Base-by-base conservation (phyloP, 2,888 invertebrate genomes). In the Synergus gifuensis region DNA sequence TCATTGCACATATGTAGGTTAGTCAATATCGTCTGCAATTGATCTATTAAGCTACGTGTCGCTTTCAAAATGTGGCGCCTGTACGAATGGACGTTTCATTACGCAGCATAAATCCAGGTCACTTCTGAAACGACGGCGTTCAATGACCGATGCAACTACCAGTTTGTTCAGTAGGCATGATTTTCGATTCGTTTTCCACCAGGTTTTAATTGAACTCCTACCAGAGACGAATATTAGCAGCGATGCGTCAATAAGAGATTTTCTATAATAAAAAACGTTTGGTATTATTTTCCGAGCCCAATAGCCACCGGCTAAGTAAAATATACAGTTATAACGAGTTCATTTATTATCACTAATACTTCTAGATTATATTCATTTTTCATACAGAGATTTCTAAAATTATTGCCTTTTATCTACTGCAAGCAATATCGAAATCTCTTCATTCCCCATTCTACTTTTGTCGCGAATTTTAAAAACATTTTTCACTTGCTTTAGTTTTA, bases 41-140 rank as follows among this genome's bases (percentile, higher is more conserved):
- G 66, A 67, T 44, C 67, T 67, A 67, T 67, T 42, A 67, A 67
- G 44, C 67, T 67, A 67, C 67, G 18, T 67, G 67, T 66, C 64
- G 42, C 42, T 66, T 66, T 66, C 40, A 66, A 66, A 66, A 66
- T 66, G 64, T 16, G n/a, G 42, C 64, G 44, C 67, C 44, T 67
- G 18, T 5, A 67, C 44, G 67, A 73, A 73, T 73, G 54, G 69
- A 54, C 69, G 54, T 73, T 73, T 73, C 69, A 73, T 73, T 73
- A 73, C 69, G 69, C 36, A n/a, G 49, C 14, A 73, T n/a, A n/a
- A n/a, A n/a, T 73, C 46, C 49, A 73, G 69, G 69, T 73, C 69
- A 73, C 14, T 73, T 73, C 69, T 54, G 46, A 73, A 73, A 28
- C 69, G 49, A 49, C 36, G 54, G 18, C 54, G 49, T 49, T 46